Conservation (phyloP, 1,140 invertebrate species). For the Rhopalosiphum maidis region DNA sequence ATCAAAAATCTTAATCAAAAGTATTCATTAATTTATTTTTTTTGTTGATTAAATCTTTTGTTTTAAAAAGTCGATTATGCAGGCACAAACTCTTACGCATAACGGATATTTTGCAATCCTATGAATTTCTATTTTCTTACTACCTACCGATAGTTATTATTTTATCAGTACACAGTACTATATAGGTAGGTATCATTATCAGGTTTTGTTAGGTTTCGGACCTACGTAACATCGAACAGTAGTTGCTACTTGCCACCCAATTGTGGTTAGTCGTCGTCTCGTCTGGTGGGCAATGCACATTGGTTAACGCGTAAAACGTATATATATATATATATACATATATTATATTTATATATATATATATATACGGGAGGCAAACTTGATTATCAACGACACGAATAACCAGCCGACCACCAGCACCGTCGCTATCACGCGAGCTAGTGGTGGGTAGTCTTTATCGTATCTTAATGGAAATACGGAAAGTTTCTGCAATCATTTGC, state of each 20-base stretch:
- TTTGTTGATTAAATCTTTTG: not conserved
- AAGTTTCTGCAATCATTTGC: slow-evolving; percentile 56
- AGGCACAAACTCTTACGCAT: not conserved
- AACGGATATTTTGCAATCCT: not conserved
- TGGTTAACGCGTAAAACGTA: not conserved
- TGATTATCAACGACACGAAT: slow-evolving; percentile 40
- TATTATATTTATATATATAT: not conserved
- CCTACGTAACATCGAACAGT: no score
- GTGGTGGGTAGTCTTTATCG: slow-evolving; percentile 36
- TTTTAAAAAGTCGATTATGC: not conserved
- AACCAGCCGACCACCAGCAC: slow-evolving; percentile 22
- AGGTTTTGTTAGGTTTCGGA: not conserved
- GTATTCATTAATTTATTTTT: not conserved
- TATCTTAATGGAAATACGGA: slow-evolving; percentile 50
- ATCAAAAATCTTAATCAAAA: not conserved
- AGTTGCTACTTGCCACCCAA: not conserved
- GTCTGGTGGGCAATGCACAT: not conserved
- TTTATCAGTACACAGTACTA: no score
- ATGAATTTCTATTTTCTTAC: not conserved
- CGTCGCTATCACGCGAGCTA: not conserved
- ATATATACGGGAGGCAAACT: not conserved
- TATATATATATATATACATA: not conserved
- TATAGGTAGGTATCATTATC: no score
- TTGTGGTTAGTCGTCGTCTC: not conserved
- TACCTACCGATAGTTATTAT: no score